Percentiles rank a stretch among this genome's conserved stretches.
Conservation (phyloP, 1,140 invertebrate genomes). For the Drosophila murphyi region DNA sequence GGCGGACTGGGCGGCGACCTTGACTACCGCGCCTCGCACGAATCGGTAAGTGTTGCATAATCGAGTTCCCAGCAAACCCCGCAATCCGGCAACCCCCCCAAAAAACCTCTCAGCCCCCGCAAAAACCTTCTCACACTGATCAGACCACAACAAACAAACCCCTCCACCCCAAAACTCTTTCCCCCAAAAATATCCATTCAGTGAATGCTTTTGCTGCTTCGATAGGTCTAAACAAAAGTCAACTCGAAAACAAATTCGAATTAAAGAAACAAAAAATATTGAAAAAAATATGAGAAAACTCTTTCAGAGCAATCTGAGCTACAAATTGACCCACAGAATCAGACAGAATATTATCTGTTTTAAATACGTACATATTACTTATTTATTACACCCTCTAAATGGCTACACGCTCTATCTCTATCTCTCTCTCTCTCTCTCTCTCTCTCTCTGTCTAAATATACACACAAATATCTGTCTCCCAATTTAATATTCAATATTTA, state of each 20-base stretch:
- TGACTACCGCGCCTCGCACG: conserved; percentile 91
- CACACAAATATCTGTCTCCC: not conserved
- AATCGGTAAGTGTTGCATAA: conserved; percentile 89
- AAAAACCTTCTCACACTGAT: not conserved
- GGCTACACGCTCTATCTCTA: conserved; percentile 52
- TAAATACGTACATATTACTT: conserved; percentile 25
- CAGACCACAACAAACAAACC: not conserved
- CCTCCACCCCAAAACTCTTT: conserved; percentile 6
- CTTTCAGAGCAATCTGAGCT: conserved; percentile 9
- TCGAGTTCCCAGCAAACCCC: not conserved
- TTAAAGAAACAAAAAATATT: not conserved
- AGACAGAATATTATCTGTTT: conserved; percentile 35
- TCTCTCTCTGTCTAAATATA: conserved; percentile 31
- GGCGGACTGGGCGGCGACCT: conserved; percentile 91
- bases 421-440: conserved; percentile 29
- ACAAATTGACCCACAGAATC: conserved; percentile 6
- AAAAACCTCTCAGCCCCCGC: not conserved
- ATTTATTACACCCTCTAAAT: conserved; percentile 28
- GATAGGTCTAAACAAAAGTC: conserved; percentile 57
- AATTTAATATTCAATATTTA: not conserved
- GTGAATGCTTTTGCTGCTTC: conserved; percentile 81
- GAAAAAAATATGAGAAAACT: not conserved
- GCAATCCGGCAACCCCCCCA: not conserved
- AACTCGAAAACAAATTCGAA: conserved; percentile 20
- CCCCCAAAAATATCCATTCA: conserved; percentile 53